These are phyloP conservation scores for Cavia porcellus DNA, from an alignment of 2,113 vertebrate species.

Conservation along the genomic window DNA sequence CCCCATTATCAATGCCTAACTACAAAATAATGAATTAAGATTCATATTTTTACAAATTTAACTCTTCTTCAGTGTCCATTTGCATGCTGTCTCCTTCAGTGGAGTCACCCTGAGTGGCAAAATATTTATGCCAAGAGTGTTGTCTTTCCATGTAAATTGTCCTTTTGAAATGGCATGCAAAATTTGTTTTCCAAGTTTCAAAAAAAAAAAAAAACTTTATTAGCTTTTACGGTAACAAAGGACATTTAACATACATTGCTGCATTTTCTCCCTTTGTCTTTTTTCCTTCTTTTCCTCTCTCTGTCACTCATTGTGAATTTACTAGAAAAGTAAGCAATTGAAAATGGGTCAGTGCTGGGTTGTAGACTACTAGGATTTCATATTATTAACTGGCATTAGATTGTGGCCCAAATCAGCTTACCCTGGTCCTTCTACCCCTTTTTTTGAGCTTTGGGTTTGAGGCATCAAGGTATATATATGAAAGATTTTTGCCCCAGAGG, in stretches of 20 bases:
- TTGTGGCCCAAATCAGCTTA: neutral
- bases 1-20: neutral
- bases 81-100: neutral
- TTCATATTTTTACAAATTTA: conserved; percentile 20
- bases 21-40: conserved; percentile 45
- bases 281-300: neutral
- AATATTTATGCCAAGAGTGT: neutral
- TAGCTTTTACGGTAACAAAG: neutral
- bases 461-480: neutral
- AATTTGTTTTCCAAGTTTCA: conserved; percentile 5
- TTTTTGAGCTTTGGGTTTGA: neutral
- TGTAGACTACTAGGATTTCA: conserved; percentile 13
- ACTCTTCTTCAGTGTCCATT: conserved; percentile 33
- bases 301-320: neutral
- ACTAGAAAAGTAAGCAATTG: neutral
- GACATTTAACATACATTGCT: neutral
- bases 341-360: neutral
- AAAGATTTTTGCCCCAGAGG: too few relatives aligned
- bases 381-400: neutral
- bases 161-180: neutral
- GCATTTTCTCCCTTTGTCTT: neutral
- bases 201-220: neutral
- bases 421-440: neutral
- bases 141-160: neutral
- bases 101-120: neutral